Evolutionary conservation across 2,888 invertebrate species (phyloP).

Genomic region (Cactoblastis cactorum): DNA sequence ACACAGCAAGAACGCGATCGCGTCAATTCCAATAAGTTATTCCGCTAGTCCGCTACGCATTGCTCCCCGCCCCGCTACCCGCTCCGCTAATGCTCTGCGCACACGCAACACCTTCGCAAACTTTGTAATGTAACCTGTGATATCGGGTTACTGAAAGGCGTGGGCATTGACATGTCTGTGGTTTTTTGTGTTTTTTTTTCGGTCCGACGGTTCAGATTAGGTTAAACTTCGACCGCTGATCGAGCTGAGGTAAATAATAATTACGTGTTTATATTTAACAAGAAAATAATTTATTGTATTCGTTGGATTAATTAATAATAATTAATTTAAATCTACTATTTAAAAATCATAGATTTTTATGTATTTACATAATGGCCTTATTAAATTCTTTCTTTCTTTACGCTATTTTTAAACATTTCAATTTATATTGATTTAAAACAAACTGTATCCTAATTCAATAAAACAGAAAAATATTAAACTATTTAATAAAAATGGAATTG

Average conservation of each 20-base stretch:
- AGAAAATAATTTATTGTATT: too few relatives aligned
- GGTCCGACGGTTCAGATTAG: constrained; percentile 6
- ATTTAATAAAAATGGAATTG: too few relatives aligned
- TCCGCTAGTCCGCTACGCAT: constrained; percentile 30
- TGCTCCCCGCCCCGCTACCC: constrained; percentile 34
- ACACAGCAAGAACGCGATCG: neutral
- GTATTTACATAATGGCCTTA: too few relatives aligned
- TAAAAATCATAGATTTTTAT: too few relatives aligned
- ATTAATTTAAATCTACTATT: too few relatives aligned
- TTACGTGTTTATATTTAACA: neutral
- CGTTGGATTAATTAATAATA: too few relatives aligned
- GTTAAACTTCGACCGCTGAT: constrained; percentile 7
- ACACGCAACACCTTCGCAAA: constrained; percentile 32
- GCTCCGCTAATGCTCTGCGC: constrained; percentile 22
- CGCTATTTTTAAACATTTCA: too few relatives aligned
- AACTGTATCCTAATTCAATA: too few relatives aligned
- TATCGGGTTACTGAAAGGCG: constrained; percentile 77
- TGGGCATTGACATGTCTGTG: constrained; percentile 76
- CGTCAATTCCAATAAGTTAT: constrained; percentile 21
- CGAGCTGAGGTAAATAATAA: neutral
- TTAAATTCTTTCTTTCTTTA: too few relatives aligned
- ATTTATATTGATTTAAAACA: too few relatives aligned
- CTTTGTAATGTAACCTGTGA: constrained; percentile 70
- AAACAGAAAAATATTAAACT: too few relatives aligned
- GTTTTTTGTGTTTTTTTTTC: constrained; percentile 71